A percentile compares a stretch with the other conserved stretches of the same genome.
phyloP scores from a whole-genome alignment of 2,888 invertebrate genomes.

The Cantharis flavilabris region DNA sequence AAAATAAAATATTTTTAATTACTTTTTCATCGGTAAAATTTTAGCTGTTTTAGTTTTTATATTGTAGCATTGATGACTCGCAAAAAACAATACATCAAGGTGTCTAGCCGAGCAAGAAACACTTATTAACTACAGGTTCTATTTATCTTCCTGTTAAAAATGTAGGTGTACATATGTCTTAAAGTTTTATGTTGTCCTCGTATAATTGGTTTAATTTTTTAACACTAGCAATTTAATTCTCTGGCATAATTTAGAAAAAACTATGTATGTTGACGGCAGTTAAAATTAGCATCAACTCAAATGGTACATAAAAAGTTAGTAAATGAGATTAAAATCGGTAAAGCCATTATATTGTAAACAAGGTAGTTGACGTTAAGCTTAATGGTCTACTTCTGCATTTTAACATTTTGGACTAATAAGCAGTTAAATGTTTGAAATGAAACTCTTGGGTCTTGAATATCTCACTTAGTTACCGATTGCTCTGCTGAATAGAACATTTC shows the following conservation, averaged over 20 bases:
- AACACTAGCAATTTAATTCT: background rate
- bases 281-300: background rate
- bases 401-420: slow-evolving; percentile 27
- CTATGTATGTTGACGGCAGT: background rate
- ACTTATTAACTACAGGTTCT: background rate
- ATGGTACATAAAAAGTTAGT: background rate
- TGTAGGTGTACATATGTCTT: background rate
- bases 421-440: slow-evolving; percentile 30
- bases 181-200: background rate
- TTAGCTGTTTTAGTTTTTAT: background rate
- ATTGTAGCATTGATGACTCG: background rate
- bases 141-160: background rate
- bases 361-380: background rate
- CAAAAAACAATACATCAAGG: background rate
- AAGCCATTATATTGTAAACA: background rate
- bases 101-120: background rate
- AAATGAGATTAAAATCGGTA: background rate
- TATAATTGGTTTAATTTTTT: background rate
- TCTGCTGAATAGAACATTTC: slow-evolving; percentile 28
- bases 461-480: slow-evolving; percentile 30
- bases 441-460: slow-evolving; percentile 30
- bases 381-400: slow-evolving; percentile 7
- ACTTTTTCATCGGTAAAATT: background rate
- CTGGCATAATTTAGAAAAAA: background rate
- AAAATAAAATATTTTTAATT: background rate